Conservation (phyloP, 2,113 vertebrate species). For the Brachyistius frenatus region DNA sequence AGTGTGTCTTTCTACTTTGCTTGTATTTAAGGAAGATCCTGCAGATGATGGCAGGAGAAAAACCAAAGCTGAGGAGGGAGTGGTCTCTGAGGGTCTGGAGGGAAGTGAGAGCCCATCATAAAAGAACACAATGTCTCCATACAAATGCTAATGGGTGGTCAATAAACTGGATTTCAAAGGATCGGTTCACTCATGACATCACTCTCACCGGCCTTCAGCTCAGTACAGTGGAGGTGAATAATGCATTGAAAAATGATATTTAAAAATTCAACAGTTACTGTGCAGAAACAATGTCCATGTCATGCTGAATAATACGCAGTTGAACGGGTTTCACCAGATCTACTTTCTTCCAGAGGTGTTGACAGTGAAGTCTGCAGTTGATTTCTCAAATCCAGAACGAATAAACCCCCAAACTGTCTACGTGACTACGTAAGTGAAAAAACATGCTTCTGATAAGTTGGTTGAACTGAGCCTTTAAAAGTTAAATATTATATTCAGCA, state of each 20-base stretch:
- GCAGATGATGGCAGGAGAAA: neutral
- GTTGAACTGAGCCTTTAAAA: too few relatives aligned
- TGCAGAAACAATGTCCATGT: too few relatives aligned
- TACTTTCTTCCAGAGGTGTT: neutral
- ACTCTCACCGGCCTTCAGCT: neutral
- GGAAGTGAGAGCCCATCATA: neutral
- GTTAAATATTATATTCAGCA: too few relatives aligned
- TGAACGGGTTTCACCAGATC: neutral
- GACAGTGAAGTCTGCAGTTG: too few relatives aligned
- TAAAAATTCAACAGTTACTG: neutral
- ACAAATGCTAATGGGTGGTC: constrained; percentile 28
- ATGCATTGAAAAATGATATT: neutral
- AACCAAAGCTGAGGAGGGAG: neutral
- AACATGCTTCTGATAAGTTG: too few relatives aligned
- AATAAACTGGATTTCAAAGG: constrained; percentile 26
- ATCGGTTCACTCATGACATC: neutral
- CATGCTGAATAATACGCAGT: neutral
- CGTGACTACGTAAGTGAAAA: too few relatives aligned
- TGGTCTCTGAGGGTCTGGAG: neutral
- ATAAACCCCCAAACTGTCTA: neutral
- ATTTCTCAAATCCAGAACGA: too few relatives aligned
- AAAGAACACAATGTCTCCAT: constrained; percentile 5
- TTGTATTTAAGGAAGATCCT: neutral
- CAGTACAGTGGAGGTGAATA: neutral
- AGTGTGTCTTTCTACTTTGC: neutral